Evolutionary conservation across 2,113 vertebrate genomes (phyloP), one percentile per base, ranked within the genome.

Genomic region (Megaleporinus macrocephalus): DNA sequence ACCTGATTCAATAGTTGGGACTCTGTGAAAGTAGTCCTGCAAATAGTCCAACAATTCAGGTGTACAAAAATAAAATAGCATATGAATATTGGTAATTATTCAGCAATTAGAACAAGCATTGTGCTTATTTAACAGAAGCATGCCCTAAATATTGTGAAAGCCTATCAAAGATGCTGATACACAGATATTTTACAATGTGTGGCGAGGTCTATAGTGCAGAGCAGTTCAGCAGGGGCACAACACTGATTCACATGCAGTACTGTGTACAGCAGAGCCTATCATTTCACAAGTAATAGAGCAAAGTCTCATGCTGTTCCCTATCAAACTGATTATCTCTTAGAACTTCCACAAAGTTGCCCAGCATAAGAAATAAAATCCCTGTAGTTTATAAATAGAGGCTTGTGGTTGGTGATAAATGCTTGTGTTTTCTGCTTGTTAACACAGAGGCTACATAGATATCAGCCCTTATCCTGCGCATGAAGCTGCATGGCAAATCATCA

Each of bases 401-500:
- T 26, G 14, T 51, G 18, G 16, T 36, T 11, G n/a, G n/a, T 47
- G 49, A 15, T 47, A n/a, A 24, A 18, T 24, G 27, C 1, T 20
- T 51, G 29, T 76, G 30, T 49, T 65, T 18, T 86, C 80, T 88
- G 16, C 78, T 59, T 65, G 15, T 66, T n/a, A 0, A 90, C 59
- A 27, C 82, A 95, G 95, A 89, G 94, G 87, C 7, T 82, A 90
- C 66, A 88, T 83, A 29, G 87, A 90, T 5, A 15, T 91, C 11
- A 33, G 92, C 0, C 90, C 93, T 3, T 92, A 89, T 44, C 95
- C 95, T 0, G 94, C 94, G 11, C 33, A 93, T 2, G 95, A 94
- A 0, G 94, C 96, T 0, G 96, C 96, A 0, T 83, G 95, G 30
- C 91, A 94, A 41, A 95, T 98, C 83, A 85, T 96, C 75, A 91